A percentile compares a stretch with the other conserved stretches of the same genome.
Evolutionary conservation across 2,888 invertebrate genomes (phyloP).

Genomic region (Chrysina gloriosa): DNA sequence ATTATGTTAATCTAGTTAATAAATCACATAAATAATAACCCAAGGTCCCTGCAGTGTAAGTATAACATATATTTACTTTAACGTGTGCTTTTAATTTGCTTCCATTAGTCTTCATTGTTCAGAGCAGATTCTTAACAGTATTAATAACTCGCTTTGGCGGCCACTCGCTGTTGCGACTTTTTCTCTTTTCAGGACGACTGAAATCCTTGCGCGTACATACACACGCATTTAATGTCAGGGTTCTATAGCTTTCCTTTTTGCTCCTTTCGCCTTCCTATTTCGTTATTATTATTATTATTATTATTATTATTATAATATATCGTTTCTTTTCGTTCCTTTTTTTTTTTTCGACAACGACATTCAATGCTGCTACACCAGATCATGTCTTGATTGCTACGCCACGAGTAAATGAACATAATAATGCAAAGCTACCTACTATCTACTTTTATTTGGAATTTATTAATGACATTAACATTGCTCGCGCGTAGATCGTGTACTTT

Average conservation of each 20-base stretch:
- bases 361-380: conserved; percentile 27
- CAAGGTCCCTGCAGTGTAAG: conserved; percentile 43
- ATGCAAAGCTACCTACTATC: conserved; percentile 30
- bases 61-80: conserved; percentile 46
- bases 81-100: conserved; percentile 46
- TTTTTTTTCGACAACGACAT: conserved; percentile 20
- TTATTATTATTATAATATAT: conserved; percentile 31
- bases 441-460: conserved; percentile 39
- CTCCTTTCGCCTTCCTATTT: conserved; percentile 1
- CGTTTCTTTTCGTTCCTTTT: conserved; percentile 10
- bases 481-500: conserved; percentile 29
- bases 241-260: conserved; percentile 22
- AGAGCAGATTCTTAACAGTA: conserved; percentile 46
- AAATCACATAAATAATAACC: conserved; percentile 48
- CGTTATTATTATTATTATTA: no score
- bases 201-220: conserved; percentile 39
- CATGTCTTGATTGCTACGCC: conserved; percentile 44
- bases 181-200: conserved; percentile 39
- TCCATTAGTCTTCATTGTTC: conserved; percentile 48
- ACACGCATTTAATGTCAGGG: conserved; percentile 44
- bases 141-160: conserved; percentile 48
- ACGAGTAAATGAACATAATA: conserved; percentile 35
- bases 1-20: conserved; percentile 44
- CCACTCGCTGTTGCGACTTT: conserved; percentile 24
- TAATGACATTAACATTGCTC: conserved; percentile 38